Evolutionary conservation across 2,888 invertebrate genomes (phyloP), one percentile per base, ranked within the genome.

Genomic region (Xestia sexstrigata): DNA sequence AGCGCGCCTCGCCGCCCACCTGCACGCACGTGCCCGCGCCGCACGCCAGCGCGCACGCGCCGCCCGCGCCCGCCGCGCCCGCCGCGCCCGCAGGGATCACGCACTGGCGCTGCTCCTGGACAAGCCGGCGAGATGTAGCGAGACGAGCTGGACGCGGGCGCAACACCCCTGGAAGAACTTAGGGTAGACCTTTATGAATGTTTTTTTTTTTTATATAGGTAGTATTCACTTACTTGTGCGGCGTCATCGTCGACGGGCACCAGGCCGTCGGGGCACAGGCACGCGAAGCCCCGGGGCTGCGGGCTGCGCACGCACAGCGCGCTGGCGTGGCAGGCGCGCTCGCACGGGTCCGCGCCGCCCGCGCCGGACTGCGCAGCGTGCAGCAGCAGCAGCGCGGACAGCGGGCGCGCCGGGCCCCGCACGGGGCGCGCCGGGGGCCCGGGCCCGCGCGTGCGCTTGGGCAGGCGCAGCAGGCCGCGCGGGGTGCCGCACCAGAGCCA

Each of bases 231-330:
- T 15, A 94, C 94, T 11, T 85, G 87, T 0, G 82, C n/a, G 15
- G 75, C 76, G 55, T 35, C 68, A 65, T 89, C 82, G 62, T 86
- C 87, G 60, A 83, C 74, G 35, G 97, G 92, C 76, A 92, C 89
- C 47, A 97, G 95, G 1, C 97, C 97, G 91, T 97, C 97, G 73
- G 97, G 97, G 79, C 97, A 97, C 78, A 97, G 95, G 88, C 97
- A 97, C 42, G 94, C 91, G 89, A 91, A 92, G 75, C 90, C 92
- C 85, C 92, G 89, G 88, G 96, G 94, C 78, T 93, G 94, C 76
- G 95, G 93, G 78, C 97, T 93, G 78, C 97, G 95, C 89, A 97
- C 94, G 92, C 97, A 97, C 86, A 98, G 97, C 60, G 98, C 98
- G 81, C 97, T 97, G 70, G 95, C 90, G 89, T 97, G 97, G 93